Evolutionary conservation across 2,113 vertebrate genomes (phyloP).

Genomic region (Dipodomys stephensi): DNA sequence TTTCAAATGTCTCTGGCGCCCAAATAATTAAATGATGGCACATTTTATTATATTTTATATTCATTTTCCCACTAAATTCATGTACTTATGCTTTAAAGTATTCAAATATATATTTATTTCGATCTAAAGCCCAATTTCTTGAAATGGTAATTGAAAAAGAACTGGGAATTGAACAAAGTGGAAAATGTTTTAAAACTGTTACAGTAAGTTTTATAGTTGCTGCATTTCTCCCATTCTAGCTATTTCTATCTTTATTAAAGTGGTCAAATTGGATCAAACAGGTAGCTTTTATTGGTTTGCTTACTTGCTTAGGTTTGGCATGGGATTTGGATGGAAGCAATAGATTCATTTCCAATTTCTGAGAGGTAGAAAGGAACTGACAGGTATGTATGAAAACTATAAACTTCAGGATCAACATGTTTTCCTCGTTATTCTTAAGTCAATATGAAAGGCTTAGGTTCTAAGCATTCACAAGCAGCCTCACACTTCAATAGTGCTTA

Average conservation of each 20-base stretch:
- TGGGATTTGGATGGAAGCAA: not conserved
- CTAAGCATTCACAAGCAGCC: not conserved
- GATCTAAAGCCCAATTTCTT: not conserved
- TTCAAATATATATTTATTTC: not conserved
- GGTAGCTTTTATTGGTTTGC: not conserved
- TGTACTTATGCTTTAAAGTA: not conserved
- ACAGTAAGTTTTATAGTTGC: not conserved
- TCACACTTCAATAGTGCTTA: not conserved
- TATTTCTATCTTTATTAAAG: constrained; percentile 23
- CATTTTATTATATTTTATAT: not conserved
- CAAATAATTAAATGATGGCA: not conserved
- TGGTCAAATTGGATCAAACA: not conserved
- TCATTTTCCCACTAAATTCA: not conserved
- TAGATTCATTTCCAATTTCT: not conserved
- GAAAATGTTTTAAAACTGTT: not conserved
- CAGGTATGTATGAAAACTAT: constrained; percentile 33
- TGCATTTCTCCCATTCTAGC: not conserved
- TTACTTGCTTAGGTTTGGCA: constrained; percentile 35
- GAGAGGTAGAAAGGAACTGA: not conserved
- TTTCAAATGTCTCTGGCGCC: not conserved
- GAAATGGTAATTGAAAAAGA: not conserved
- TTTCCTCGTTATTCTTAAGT: constrained; percentile 42
- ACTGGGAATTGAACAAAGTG: not conserved
- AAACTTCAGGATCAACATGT: constrained; percentile 52
- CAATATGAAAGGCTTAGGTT: constrained; percentile 9